Conservation (phyloP, 2,888 invertebrate species). For the Phania funesta region DNA sequence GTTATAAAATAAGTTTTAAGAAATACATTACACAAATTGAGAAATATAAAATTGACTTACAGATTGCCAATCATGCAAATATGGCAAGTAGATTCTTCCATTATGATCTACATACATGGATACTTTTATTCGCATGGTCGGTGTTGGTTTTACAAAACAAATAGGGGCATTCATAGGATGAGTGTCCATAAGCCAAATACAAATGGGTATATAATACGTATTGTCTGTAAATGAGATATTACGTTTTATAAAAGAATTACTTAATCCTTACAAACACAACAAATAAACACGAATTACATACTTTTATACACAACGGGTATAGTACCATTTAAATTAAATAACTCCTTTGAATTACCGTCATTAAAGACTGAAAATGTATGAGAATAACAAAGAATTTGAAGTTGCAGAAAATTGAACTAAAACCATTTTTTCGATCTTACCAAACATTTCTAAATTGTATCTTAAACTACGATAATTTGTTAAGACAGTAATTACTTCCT, state of each 20-base stretch:
- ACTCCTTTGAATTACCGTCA: slow-evolving; percentile 90
- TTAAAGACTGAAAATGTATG: slow-evolving; percentile 87
- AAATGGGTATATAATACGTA: slow-evolving; percentile 97
- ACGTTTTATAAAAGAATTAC: neutral
- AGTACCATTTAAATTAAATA: slow-evolving; percentile 93
- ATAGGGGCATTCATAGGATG: slow-evolving; percentile 98
- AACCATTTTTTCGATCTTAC: slow-evolving; percentile 81
- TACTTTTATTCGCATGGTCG: slow-evolving; percentile 96
- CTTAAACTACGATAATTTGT: slow-evolving; percentile 85
- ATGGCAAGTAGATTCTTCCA: slow-evolving; percentile 97
- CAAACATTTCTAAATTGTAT: slow-evolving; percentile 85
- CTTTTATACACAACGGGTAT: slow-evolving; percentile 96
- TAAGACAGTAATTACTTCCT: slow-evolving; percentile 85
- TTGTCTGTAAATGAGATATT: slow-evolving; percentile 81
- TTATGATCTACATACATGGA: slow-evolving; percentile 96
- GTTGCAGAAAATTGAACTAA: neutral
- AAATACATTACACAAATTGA: neutral
- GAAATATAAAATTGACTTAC: slow-evolving; percentile 81
- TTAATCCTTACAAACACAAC: neutral
- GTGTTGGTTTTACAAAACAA: slow-evolving; percentile 95
- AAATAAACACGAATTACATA: slow-evolving; percentile 63
- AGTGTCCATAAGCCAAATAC: slow-evolving; percentile 97
- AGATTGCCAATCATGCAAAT: slow-evolving; percentile 95
- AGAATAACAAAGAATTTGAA: neutral
- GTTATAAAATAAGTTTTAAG: neutral